Evolutionary conservation across 2,888 invertebrate genomes (phyloP).

Genomic region (Limnephilus marmoratus): DNA sequence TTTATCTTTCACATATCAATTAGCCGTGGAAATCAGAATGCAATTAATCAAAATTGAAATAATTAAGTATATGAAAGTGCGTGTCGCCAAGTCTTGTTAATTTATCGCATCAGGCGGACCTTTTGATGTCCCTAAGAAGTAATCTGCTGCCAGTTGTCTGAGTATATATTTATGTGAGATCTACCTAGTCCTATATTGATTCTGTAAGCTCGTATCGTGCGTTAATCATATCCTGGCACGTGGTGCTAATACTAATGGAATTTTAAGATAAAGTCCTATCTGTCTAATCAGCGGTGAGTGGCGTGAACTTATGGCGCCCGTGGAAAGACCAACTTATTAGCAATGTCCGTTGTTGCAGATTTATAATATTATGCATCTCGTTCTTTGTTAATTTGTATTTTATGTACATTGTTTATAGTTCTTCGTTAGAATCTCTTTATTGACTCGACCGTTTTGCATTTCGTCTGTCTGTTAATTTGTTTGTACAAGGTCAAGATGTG

Average conservation of each 20-base stretch:
- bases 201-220: not conserved
- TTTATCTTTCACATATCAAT: not conserved
- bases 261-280: not conserved
- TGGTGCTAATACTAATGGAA: not conserved
- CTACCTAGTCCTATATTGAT: not conserved
- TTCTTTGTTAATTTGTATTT: too few relatives aligned
- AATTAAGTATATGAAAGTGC: not conserved
- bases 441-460: too few relatives aligned
- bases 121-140: constrained; percentile 15
- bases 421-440: too few relatives aligned
- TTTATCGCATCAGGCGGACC: not conserved
- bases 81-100: not conserved
- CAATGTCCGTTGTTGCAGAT: not conserved
- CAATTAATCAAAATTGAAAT: not conserved
- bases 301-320: not conserved
- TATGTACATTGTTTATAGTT: too few relatives aligned
- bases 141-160: not conserved
- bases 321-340: not conserved
- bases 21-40: not conserved
- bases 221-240: constrained; percentile 20
- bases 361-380: too few relatives aligned
- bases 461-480: too few relatives aligned
- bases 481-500: too few relatives aligned
- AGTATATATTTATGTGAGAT: not conserved
- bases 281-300: not conserved